Evolutionary conservation across 2,888 invertebrate genomes (phyloP), one percentile per base, ranked within the genome.

Genomic region (Synanthedon tipuliformis): DNA sequence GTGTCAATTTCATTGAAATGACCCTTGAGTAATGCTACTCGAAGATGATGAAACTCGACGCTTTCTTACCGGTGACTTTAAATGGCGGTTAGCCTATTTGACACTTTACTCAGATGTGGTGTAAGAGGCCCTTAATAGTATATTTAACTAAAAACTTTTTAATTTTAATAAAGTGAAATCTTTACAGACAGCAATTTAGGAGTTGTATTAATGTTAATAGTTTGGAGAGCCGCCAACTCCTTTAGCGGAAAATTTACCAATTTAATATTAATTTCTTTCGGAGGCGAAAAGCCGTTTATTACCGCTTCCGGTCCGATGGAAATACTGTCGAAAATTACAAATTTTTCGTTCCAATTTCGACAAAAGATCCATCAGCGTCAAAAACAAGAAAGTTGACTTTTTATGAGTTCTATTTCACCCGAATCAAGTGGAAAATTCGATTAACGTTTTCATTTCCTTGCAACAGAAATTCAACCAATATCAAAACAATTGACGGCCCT

Each of bases 381-480:
- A 74, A 69, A 64, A 64, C 69, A 63, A 64, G 69, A 60, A 51
- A 51, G 50, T 11, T 58, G 55, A 59, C 61, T 68, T 70, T 79
- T 78, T 77, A 77, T 71, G 77, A 76, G 66, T 73, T 73, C 71
- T 66, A 73, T 73, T 77, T 74, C 71, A 61, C 68, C 64, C 69
- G 69, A 76, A 75, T 75, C 67, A 65, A 63, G 68, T 61, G 63
- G 61, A 59, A 71, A 78, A 78, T 77, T 78, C 74, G 73, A 78
- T 81, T 78, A 78, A 65, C 69, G 64, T 66, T 70, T 64, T 66
- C 67, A 64, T 72, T 69, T 69, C 57, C 12, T 12, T 10, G 49
- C 10, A 23, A 18, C 49, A 45, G 23, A 10, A 34, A 3, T 45
- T 45, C 3, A 12, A 7, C 1, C 13, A 45, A 45, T 45, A 13